Conservation (phyloP, 2,888 invertebrate species). For the Ariolimax columbianus region DNA sequence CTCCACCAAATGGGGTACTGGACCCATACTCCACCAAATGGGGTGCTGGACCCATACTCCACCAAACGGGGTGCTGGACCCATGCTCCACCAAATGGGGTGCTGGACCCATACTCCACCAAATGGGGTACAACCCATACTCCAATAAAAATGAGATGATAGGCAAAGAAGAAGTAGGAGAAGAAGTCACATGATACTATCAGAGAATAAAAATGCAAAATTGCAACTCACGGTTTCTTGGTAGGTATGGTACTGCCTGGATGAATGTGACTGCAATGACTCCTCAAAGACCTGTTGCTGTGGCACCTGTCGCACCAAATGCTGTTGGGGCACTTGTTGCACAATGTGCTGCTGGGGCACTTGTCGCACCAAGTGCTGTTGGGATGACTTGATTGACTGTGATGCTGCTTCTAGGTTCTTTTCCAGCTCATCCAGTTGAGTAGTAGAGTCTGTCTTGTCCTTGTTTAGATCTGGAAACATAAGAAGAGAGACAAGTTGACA, state of each 20-base stretch:
- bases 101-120: too few species aligned
- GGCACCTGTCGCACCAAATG: slow-evolving; percentile 4
- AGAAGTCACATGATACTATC: too few species aligned
- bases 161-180: too few species aligned
- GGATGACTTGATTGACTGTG: slow-evolving; percentile 64
- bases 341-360: slow-evolving; percentile 55
- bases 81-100: too few species aligned
- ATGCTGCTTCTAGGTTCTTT: slow-evolving; percentile 67
- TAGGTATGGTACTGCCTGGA: slow-evolving; percentile 59
- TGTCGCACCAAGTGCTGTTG: slow-evolving; percentile 42
- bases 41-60: too few species aligned
- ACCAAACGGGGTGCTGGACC: too few species aligned
- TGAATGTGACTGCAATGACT: slow-evolving; percentile 57
- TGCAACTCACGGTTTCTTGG: slow-evolving; percentile 48
- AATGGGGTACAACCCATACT: too few species aligned
- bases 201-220: background rate
- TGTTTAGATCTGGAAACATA: slow-evolving; percentile 37
- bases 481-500: background rate
- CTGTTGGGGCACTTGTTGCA: slow-evolving; percentile 36
- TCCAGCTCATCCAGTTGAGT: slow-evolving; percentile 69
- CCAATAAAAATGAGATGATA: too few species aligned
- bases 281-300: slow-evolving; percentile 58
- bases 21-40: too few species aligned
- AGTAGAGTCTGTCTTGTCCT: slow-evolving; percentile 57
- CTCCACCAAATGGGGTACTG: too few species aligned